These are phyloP conservation scores for Lepidurus packardi DNA, from an alignment of 1,140 invertebrate species.

Conservation along the genomic window DNA sequence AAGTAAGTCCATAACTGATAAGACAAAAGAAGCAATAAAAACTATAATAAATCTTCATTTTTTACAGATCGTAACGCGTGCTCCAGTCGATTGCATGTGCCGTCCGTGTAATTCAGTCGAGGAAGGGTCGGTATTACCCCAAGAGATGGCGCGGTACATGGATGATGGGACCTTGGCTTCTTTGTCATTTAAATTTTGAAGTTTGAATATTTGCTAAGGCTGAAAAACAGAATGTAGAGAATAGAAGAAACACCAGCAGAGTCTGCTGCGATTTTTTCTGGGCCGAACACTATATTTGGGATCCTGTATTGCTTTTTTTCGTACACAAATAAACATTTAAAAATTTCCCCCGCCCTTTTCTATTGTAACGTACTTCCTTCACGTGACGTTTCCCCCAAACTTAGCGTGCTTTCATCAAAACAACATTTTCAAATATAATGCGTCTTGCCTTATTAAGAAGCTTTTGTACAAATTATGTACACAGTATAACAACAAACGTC, in stretches of 20 bases:
- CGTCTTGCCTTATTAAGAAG: neutral
- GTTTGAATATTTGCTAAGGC: neutral
- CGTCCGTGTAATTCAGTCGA: slow-evolving; percentile 82
- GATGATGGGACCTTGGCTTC: slow-evolving; percentile 59
- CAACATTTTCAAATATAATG: neutral
- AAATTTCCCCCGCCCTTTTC: neutral
- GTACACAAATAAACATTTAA: slow-evolving; percentile 22
- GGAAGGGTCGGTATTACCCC: slow-evolving; percentile 76
- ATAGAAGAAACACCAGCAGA: neutral
- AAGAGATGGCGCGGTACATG: slow-evolving; percentile 75
- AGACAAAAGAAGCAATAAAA: neutral
- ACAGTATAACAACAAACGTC: neutral
- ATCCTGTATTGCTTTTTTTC: slow-evolving; percentile 20
- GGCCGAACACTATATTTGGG: neutral
- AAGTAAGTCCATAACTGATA: slow-evolving; percentile 52
- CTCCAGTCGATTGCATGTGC: slow-evolving; percentile 80
- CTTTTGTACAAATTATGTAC: slow-evolving; percentile 14
- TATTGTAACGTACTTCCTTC: neutral
- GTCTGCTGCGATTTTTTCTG: neutral
- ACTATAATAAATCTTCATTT: slow-evolving; percentile 27
- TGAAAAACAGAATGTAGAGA: neutral
- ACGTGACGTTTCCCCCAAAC: neutral
- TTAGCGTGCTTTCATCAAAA: neutral
- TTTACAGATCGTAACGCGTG: slow-evolving; percentile 73
- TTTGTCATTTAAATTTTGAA: slow-evolving; percentile 35